Percentiles rank a stretch among this genome's conserved stretches.
These are phyloP conservation scores for Cryptocheilus praepositus DNA, from an alignment of 2,888 invertebrate species.

Conservation along the genomic window DNA sequence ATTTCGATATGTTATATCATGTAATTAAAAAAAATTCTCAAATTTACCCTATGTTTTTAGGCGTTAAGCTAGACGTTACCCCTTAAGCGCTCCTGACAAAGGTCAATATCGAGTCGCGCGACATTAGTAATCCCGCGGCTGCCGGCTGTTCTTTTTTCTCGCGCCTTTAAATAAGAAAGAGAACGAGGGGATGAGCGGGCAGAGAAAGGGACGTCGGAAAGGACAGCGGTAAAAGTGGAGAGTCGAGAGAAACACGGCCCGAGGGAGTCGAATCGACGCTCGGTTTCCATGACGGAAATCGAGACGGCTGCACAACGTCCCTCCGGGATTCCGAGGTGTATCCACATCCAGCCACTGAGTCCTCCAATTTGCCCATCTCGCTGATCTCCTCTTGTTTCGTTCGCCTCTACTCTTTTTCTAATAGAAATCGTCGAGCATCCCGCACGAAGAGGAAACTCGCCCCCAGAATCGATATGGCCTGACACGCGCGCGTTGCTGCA, in stretches of 20 bases:
- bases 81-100: no score
- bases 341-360: conserved; percentile 8
- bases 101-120: not conserved
- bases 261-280: conserved; percentile 18
- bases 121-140: not conserved
- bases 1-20: no score
- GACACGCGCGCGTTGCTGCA: no score
- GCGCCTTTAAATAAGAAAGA: not conserved
- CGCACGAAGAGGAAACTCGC: no score
- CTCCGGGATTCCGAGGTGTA: conserved; percentile 9
- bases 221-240: conserved; percentile 16
- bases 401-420: not conserved
- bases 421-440: no score
- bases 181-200: not conserved
- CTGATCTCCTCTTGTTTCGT: not conserved
- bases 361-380: conserved; percentile 18
- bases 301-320: conserved; percentile 1
- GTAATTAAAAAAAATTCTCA: no score
- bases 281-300: conserved; percentile 15
- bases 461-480: no score
- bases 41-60: no score
- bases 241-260: conserved; percentile 17
- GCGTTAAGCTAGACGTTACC: no score
- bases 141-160: not conserved
- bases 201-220: conserved; percentile 10